Base-by-base conservation (phyloP, 1,140 invertebrate species). In the Heliconius melpomene region DNA sequence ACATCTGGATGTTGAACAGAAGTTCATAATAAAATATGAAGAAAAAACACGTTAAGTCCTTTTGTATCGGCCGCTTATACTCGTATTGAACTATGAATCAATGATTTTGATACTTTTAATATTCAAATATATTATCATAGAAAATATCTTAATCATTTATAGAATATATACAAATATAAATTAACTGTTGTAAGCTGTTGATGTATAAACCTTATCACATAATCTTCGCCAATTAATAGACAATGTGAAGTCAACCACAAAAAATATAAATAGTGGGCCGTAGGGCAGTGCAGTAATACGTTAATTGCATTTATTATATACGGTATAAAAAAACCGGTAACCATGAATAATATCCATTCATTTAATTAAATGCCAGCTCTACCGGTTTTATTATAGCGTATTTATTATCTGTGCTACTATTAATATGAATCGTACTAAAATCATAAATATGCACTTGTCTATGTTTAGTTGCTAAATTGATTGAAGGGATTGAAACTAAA, bases 11-110 rank as follows among this genome's bases (percentile, higher is more conserved):
- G 91, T 90, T 93, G 91, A 92, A 91, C 92, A 94, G 91, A 93
- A 94, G 91, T 93, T 93, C 92, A 93, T 93, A 93, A 94, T 93
- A 93, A 93, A 93, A 93, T 93, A 94, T 93, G 88, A 91, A 89
- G 89, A 94, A 94, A 93, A 94, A 94, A 92, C 91, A 93, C 89
- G 90, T 91, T 92, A 92, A 94, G 92, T 94, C 92, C 93, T 93
- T 94, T 94, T 93, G 92, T 93, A 94, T 93, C 89, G 87, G 89
- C 90, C 90, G 91, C 88, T 88, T 89, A 87, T 92, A 86, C 90
- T 88, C 90, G 88, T 87, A 83, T 75, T 84, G 50, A 74, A 86
- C 82, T 81, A 60, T 79, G 85, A 83, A 71, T 79, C 75, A 87
- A 82, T 23, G 52, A 26, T 90, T 82, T 94, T 93, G 91, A 93